Conservation (phyloP, 2,797 vertebrate genomes). For the Phoeniculus purpureus region DNA sequence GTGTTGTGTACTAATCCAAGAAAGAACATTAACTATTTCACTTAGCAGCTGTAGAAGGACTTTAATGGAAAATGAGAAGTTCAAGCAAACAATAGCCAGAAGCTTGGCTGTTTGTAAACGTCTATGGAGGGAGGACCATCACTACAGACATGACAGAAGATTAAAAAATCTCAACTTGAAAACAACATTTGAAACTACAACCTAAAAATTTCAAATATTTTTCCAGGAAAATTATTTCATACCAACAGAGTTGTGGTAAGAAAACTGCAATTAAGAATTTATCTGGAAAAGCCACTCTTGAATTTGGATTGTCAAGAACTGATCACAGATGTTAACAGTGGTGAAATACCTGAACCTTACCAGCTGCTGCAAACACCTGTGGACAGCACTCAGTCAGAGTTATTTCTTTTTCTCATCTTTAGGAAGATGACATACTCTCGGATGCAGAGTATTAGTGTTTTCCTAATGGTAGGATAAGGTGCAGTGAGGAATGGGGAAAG, state of each 20-base stretch:
- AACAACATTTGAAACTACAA: neutral
- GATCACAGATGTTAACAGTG: accelerated
- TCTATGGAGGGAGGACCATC: neutral
- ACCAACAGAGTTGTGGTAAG: neutral
- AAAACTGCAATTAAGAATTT: neutral
- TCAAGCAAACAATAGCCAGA: neutral
- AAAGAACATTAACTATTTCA: neutral
- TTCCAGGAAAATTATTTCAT: neutral
- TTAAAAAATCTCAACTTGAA: neutral
- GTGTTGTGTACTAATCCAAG: neutral
- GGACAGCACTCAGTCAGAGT: neutral
- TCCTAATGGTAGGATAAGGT: neutral
- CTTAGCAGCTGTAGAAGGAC: neutral
- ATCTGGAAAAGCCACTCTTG: neutral
- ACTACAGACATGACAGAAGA: neutral
- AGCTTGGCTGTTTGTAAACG: neutral
- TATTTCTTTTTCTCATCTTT: neutral
- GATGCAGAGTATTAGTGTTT: neutral
- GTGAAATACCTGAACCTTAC: neutral
- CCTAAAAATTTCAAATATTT: neutral
- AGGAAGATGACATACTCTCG: too few relatives aligned
- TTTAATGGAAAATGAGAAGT: neutral
- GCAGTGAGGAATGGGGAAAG: neutral
- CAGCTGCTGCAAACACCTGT: neutral
- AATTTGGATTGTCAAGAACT: neutral